A percentile compares a stretch with the other conserved stretches of the same genome.
phyloP scores from a whole-genome alignment of 2,113 vertebrate species.

The Anser cygnoides region DNA sequence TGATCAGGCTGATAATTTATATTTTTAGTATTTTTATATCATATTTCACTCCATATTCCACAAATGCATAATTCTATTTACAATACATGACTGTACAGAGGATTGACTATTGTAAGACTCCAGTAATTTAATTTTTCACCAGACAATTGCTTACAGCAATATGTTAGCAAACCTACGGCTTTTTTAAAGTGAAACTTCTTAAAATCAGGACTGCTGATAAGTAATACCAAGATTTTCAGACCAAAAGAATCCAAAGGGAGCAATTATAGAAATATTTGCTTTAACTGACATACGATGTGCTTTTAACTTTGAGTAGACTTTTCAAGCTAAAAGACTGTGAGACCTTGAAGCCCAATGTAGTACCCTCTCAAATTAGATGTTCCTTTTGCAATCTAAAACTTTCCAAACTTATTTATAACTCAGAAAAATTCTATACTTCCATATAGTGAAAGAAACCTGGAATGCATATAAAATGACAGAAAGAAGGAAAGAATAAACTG shows the following conservation, averaged over 20 bases:
- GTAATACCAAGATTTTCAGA: neutral
- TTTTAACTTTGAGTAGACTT: neutral
- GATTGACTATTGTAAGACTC: neutral
- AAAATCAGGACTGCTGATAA: neutral
- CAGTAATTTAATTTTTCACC: neutral
- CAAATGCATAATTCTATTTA: neutral
- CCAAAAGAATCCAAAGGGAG: neutral
- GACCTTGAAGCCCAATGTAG: neutral
- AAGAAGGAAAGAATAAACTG: neutral
- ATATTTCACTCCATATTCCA: constrained; percentile 3
- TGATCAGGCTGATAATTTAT: neutral
- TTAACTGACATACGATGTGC: neutral
- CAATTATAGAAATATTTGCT: neutral
- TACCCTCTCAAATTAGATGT: neutral
- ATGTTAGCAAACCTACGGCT: neutral
- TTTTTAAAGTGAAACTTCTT: neutral
- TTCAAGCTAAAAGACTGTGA: neutral
- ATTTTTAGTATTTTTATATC: neutral
- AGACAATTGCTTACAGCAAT: neutral
- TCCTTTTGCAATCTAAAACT: neutral
- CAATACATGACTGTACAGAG: neutral
- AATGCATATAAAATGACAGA: neutral
- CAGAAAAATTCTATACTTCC: neutral
- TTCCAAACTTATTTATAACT: neutral
- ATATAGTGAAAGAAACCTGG: neutral